phyloP scores from a whole-genome alignment of 2,888 invertebrate species.

The Sycophila texana region DNA sequence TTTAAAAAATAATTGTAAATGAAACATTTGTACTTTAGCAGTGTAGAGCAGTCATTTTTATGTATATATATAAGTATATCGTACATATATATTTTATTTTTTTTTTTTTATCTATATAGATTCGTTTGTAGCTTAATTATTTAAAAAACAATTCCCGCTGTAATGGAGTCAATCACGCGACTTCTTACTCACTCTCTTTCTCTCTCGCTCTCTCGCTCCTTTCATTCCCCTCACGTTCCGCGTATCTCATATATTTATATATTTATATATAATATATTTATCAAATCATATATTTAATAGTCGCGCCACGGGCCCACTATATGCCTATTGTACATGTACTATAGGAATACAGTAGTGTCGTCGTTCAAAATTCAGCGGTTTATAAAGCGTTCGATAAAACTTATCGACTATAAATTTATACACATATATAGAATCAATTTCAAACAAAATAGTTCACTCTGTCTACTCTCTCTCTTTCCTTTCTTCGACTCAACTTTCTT shows the following conservation, averaged over 20 bases:
- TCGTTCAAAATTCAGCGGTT: constrained; percentile 26
- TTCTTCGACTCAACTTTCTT: constrained; percentile 23
- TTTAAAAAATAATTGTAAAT: constrained; percentile 73
- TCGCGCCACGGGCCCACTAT: constrained; percentile 45
- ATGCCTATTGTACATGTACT: constrained; percentile 56
- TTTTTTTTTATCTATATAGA: constrained; percentile 56
- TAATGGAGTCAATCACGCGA: constrained; percentile 43
- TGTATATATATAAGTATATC: constrained; percentile 62
- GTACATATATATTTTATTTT: constrained; percentile 67
- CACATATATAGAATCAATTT: constrained; percentile 65
- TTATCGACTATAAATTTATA: constrained; percentile 62
- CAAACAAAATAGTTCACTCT: constrained; percentile 63
- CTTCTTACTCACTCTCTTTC: constrained; percentile 32
- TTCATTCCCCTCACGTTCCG: constrained; percentile 61
- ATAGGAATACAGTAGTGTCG: constrained; percentile 56
- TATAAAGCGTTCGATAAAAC: constrained; percentile 56
- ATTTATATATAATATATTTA: constrained; percentile 2
- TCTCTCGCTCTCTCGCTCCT: constrained; percentile 53
- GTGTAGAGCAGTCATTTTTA: constrained; percentile 75
- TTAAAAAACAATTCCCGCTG: constrained; percentile 58
- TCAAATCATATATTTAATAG: constrained; percentile 43
- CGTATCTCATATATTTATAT: constrained; percentile 43
- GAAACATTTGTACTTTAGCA: constrained; percentile 76
- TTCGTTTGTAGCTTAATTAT: constrained; percentile 57
- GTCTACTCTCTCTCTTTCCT: constrained; percentile 53